phyloP scores from a whole-genome alignment of 2,113 vertebrate species.

The Rafetus swinhoei region DNA sequence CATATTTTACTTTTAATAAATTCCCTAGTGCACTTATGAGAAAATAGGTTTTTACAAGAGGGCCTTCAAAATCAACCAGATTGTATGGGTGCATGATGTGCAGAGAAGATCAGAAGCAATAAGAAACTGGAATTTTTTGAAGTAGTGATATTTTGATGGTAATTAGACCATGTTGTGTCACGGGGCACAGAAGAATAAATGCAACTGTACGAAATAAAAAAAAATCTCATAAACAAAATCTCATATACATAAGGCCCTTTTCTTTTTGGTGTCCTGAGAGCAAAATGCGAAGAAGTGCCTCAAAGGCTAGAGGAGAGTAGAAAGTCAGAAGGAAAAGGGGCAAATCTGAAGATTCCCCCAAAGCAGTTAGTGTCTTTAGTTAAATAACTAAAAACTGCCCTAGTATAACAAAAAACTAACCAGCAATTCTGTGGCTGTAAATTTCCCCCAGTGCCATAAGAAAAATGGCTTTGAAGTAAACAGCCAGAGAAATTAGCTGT shows the following conservation, averaged over 20 bases:
- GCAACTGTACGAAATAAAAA: neutral
- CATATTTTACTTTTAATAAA: rapidly evolving
- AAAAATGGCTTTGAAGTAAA: neutral
- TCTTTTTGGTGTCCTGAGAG: neutral
- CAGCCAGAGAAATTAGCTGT: neutral
- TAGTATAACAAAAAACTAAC: neutral
- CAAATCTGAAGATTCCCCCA: neutral
- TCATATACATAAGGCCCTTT: neutral
- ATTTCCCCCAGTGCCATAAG: neutral
- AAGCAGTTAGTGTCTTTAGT: neutral
- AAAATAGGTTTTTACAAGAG: conserved; percentile 24
- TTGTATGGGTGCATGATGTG: neutral
- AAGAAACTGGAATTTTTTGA: neutral
- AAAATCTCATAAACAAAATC: neutral
- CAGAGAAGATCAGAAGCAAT: neutral
- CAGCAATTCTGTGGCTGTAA: neutral
- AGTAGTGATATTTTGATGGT: rapidly evolving
- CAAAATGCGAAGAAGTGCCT: neutral
- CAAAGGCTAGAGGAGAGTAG: neutral
- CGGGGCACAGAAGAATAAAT: rapidly evolving
- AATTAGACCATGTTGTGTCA: neutral
- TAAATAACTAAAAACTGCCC: neutral
- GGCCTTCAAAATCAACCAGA: conserved; percentile 27
- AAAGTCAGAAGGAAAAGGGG: neutral
- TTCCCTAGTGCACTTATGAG: neutral